phyloP scores from a whole-genome alignment of 2,888 invertebrate species.

The Coremacera marginata region DNA sequence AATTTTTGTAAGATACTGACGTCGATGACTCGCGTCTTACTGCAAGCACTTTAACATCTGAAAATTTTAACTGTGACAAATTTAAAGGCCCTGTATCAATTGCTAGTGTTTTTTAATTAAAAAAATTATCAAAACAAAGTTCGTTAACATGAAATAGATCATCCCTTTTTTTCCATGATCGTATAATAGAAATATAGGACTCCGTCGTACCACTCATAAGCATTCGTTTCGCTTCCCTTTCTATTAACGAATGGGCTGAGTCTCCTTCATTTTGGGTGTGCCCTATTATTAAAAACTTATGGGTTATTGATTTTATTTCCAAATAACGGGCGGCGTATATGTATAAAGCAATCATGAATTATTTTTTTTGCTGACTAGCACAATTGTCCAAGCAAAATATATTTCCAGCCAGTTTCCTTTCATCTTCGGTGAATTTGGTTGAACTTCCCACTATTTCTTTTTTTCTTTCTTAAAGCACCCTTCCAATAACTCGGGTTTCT shows the following conservation, averaged over 20 bases:
- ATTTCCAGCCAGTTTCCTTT: too few relatives aligned
- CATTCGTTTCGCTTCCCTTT: too few relatives aligned
- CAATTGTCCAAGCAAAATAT: too few relatives aligned
- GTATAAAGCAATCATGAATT: too few relatives aligned
- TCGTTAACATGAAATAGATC: constrained; percentile 20
- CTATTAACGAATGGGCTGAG: constrained; percentile 20
- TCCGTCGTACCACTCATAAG: too few relatives aligned
- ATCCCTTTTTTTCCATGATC: constrained; percentile 20
- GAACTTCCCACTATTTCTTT: too few relatives aligned
- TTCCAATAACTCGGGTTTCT: too few relatives aligned
- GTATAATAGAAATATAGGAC: constrained; percentile 22
- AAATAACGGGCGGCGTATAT: constrained; percentile 42
- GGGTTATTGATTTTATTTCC: constrained; percentile 41
- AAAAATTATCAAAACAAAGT: constrained; percentile 29
- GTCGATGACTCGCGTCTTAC: constrained; percentile 39
- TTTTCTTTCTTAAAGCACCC: too few relatives aligned
- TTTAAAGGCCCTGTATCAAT: constrained; percentile 38
- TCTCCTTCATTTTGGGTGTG: constrained; percentile 35
- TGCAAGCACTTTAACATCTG: constrained; percentile 37
- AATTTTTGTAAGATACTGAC: constrained; percentile 34
- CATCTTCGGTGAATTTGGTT: too few relatives aligned
- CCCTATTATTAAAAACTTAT: constrained; percentile 26
- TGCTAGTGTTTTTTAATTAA: constrained; percentile 24
- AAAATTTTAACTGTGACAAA: constrained; percentile 39
- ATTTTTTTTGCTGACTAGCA: too few relatives aligned